Evolutionary conservation across 2,888 invertebrate genomes (phyloP), one percentile per base, ranked within the genome.

Genomic region (Ectropis crepuscularia): DNA sequence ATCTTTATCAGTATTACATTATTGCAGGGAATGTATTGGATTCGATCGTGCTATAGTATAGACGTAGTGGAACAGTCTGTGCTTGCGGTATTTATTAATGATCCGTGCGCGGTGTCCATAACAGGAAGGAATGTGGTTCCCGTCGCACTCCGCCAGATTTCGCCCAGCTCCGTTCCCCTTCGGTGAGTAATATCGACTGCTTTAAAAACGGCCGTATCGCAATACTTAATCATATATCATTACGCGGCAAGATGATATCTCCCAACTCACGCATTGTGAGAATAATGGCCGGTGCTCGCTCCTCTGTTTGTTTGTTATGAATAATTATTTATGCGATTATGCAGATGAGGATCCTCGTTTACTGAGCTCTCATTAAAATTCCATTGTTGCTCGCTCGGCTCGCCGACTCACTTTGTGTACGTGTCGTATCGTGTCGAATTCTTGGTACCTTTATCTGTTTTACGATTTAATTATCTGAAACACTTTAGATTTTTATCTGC

Each of bases 291-390:
- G 77, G 78, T 73, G 75, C 68, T 68, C 81, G 80, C 78, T 81
- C 70, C 68, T 77, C 71, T 81, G 79, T 85, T 85, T 84, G 78
- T 87, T 86, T 83, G 82, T 84, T 86, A 87, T 86, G 83, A 86
- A 87, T 88, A 86, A 87, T 87, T 83, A 86, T 87, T 82, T 81
- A 88, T 87, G 85, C 85, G 83, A 86, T 89, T 90, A 92, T 90
- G 89, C 82, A 87, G 83, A 90, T 89, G 81, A 73, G 78, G 74
- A 82, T 84, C 78, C 83, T 86, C 83, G 85, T 85, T 89, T 87
- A 86, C 86, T 79, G 79, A 78, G 77, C 74, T 70, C 86, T 88
- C 87, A 89, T 90, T 90, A 88, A 88, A 87, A 90, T 91, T 89
- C 89, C 83, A 84, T 90, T 89, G 89, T 88, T 78, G 78, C 77